A percentile compares a stretch with the other conserved stretches of the same genome.
Evolutionary conservation across 2,113 vertebrate genomes (phyloP).

Genomic region (Chaetops frenatus): DNA sequence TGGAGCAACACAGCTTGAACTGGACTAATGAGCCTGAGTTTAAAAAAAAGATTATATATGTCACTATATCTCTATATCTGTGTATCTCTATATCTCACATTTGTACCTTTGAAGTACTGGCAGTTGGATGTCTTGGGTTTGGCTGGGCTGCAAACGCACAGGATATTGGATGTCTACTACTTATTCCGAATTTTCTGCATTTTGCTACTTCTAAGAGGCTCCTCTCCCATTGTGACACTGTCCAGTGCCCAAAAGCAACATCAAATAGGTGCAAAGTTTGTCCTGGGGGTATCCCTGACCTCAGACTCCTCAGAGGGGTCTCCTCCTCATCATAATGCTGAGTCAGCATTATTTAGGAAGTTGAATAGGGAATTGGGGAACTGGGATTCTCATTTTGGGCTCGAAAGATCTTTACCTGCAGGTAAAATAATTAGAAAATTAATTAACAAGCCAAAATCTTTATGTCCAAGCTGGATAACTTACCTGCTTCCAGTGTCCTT

Average conservation of each 20-base stretch:
- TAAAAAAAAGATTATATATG: background rate
- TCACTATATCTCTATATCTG: background rate
- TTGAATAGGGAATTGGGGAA: background rate
- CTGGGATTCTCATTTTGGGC: background rate
- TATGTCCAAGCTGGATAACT: background rate
- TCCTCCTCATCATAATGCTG: accelerated
- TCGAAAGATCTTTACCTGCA: background rate
- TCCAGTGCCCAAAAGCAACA: background rate
- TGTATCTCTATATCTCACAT: background rate
- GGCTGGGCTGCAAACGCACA: background rate
- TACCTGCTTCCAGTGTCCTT: background rate
- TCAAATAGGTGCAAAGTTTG: background rate
- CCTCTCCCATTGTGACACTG: background rate
- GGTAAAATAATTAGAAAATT: background rate
- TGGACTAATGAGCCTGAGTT: slow-evolving; percentile 29
- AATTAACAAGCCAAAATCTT: accelerated
- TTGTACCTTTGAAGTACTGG: background rate
- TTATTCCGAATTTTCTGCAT: background rate
- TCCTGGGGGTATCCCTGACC: background rate
- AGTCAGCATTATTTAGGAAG: background rate
- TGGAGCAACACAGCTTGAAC: slow-evolving; percentile 48
- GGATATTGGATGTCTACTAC: background rate
- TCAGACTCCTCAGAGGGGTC: background rate
- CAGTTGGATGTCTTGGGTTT: background rate
- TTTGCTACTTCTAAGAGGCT: background rate